Conservation (phyloP, 2,113 vertebrate genomes). For the Symphodus melops region DNA sequence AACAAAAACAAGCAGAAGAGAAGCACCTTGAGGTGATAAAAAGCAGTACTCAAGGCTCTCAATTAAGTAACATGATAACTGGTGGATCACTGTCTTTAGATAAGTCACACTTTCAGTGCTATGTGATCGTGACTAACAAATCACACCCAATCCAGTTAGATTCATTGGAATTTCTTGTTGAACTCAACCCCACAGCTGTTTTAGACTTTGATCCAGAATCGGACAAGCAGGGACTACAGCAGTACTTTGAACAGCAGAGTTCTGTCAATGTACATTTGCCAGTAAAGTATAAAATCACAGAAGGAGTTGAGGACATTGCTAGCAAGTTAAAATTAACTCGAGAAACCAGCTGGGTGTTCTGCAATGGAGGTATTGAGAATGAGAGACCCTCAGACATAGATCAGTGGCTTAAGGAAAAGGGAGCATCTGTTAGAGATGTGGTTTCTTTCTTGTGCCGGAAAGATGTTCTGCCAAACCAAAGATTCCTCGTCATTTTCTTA, state of each 20-base stretch:
- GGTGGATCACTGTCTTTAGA: conserved; percentile 78
- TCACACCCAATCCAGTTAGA: conserved; percentile 77
- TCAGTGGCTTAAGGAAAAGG: conserved; percentile 83
- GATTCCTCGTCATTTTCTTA: conserved; percentile 87
- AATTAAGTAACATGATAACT: conserved; percentile 83
- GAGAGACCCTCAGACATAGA: conserved; percentile 75
- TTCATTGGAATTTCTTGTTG: conserved; percentile 81
- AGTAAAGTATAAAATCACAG: conserved; percentile 80
- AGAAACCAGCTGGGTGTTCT: conserved; percentile 89
- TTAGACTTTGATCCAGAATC: conserved; percentile 90
- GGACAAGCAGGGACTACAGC: conserved; percentile 72
- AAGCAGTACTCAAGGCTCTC: conserved; percentile 79
- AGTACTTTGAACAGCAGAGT: conserved; percentile 75
- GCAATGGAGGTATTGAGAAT: conserved; percentile 79
- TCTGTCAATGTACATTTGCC: conserved; percentile 80
- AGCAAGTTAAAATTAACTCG: conserved; percentile 82
- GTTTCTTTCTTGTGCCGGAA: conserved; percentile 86
- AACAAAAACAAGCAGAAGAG: conserved; percentile 81
- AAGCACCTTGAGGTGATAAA: conserved; percentile 56
- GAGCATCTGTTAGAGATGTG: conserved; percentile 81
- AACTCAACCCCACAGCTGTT: conserved; percentile 84
- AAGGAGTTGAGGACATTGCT: conserved; percentile 74
- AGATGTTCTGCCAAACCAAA: conserved; percentile 83
- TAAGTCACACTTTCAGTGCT: conserved; percentile 82
- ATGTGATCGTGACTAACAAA: conserved; percentile 87